Evolutionary conservation across 2,888 invertebrate species (phyloP), one percentile per base, ranked within the genome.

Genomic region (Odontocolon sp.): DNA sequence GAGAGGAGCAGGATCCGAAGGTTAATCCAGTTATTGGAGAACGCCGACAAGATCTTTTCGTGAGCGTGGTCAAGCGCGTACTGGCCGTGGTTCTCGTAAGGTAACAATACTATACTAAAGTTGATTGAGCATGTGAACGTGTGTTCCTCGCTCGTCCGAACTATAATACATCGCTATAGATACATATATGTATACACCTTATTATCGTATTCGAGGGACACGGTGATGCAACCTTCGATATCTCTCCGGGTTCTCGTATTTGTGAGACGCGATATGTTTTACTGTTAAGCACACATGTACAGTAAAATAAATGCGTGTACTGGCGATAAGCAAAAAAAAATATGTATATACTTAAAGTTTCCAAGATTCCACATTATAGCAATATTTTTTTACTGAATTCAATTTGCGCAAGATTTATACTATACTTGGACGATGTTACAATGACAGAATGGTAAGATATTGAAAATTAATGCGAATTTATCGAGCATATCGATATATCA

Each of bases 41-140:
- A 78, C 59, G 81, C 79, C 77, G 67, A 6, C 28, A 50, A 57
- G 61, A 76, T 73, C 70, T 47, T 63, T 64, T 67, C 87, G 66
- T 80, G 73, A 81, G 82, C 87, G 88, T 87, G 87, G 88, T 87
- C 88, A 88, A 87, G 80, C 84, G 82, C 82, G 80, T 79, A 88
- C 88, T 88, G 88, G 82, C 82, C 83, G 82, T 78, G 74, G 82
- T 80, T 77, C 83, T 56, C 80, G 82, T 82, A 85, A 87, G 86
- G 86, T 88, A 88, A 88, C 83, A 84, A 87, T 86, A 84, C 84
- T 85, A 85, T 86, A 80, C 57, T 45, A 42, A 83, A 84, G 84
- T 85, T 88, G 87, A 88, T 88, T 85, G 85, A 87, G 84, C 83
- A 81, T 84, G 83, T 78, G 83, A 85, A 84, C 82, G 84, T 83